These are phyloP conservation scores for Mastomys coucha DNA, from an alignment of 2,113 vertebrate genomes.

Conservation along the genomic window DNA sequence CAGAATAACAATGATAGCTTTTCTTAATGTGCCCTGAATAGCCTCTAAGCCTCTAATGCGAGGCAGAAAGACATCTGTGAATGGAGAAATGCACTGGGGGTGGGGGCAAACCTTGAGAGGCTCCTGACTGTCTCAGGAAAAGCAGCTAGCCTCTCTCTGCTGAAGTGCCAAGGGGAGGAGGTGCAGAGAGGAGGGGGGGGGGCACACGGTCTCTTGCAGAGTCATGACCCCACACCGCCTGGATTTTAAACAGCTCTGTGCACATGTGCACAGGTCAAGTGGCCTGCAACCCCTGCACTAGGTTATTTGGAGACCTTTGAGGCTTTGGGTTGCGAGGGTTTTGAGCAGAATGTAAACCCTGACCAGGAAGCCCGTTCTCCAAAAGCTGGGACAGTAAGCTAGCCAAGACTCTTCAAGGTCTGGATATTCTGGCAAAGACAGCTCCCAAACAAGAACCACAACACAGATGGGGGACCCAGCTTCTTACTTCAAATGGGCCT, in stretches of 20 bases:
- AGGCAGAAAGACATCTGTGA: conserved; percentile 31
- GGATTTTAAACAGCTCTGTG: neutral
- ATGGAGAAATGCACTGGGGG: neutral
- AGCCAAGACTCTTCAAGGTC: neutral
- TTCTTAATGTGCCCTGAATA: conserved; percentile 17
- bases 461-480: neutral
- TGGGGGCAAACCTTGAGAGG: neutral
- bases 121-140: neutral
- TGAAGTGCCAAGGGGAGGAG: neutral
- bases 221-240: neutral
- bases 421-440: neutral
- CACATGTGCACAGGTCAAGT: neutral
- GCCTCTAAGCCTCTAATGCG: conserved; percentile 30
- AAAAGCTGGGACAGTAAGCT: neutral
- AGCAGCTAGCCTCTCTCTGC: neutral
- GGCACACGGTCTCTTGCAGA: neutral
- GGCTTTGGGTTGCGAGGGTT: neutral
- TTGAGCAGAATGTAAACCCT: conserved; percentile 7
- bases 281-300: neutral
- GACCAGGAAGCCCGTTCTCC: neutral
- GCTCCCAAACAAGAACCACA: neutral
- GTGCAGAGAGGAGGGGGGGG: too few relatives aligned
- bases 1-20: conserved; percentile 31
- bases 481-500: neutral
- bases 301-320: neutral